Evolutionary conservation across 64 coral and sea anemone genomes (phyloP).

Genomic region (Stichodactyla mertensii): DNA sequence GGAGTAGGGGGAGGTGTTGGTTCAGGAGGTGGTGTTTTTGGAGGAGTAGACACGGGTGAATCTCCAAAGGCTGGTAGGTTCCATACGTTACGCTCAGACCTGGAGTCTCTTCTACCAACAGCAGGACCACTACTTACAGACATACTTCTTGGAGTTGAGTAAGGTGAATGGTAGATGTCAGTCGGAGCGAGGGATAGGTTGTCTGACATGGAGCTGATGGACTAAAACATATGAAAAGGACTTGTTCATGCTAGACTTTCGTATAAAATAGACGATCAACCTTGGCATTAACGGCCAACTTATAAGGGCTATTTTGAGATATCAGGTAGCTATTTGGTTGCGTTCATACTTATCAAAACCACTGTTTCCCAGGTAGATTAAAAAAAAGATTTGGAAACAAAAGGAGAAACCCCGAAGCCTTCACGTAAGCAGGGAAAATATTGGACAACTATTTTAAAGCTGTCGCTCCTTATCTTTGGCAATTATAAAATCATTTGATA

Average conservation of each 20-base stretch:
- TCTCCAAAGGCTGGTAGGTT: constrained; percentile 76
- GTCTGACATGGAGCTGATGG: constrained; percentile 73
- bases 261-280: no score
- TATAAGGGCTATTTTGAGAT: no score
- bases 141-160: constrained; percentile 66
- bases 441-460: no score
- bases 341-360: no score
- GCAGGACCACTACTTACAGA: constrained; percentile 46
- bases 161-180: constrained; percentile 77
- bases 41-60: constrained; percentile 76
- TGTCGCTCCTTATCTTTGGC: no score
- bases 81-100: constrained; percentile 36
- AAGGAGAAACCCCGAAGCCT: no score
- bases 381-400: no score
- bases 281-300: no score
- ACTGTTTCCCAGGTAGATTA: no score
- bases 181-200: constrained; percentile 87
- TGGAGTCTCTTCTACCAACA: constrained; percentile 29
- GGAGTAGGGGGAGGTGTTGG: constrained; percentile 70
- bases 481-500: no score
- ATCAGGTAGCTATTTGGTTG: no score
- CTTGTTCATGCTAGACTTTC: not conserved
- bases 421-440: no score
- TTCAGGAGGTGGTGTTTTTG: constrained; percentile 76
- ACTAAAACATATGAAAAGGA: constrained; percentile 18